phyloP scores from a whole-genome alignment of 2,113 vertebrate species.

The Chloropsis hardwickii region DNA sequence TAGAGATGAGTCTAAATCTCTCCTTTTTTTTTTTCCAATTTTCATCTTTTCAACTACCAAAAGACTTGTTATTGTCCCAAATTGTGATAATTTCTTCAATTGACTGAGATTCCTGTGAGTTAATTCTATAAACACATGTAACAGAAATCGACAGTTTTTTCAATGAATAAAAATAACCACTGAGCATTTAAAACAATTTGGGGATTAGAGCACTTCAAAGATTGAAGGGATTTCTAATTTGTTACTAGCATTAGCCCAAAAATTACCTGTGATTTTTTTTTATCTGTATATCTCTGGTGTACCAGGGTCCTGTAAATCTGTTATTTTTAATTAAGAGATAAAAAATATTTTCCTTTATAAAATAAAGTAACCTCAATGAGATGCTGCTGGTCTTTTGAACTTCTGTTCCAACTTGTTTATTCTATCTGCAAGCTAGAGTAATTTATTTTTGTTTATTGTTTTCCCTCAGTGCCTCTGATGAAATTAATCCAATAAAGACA shows the following conservation, averaged over 20 bases:
- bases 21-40: rapidly evolving
- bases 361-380: neutral
- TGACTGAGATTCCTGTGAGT: neutral
- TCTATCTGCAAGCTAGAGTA: neutral
- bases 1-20: neutral
- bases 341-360: neutral
- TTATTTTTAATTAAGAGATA: neutral
- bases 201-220: neutral
- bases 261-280: neutral
- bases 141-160: neutral
- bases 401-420: neutral
- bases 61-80: neutral
- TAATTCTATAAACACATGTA: neutral
- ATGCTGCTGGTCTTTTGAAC: neutral
- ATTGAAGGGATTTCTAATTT: neutral
- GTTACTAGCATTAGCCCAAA: neutral
- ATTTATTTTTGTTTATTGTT: neutral
- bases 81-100: neutral
- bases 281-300: neutral
- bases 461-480: neutral
- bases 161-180: neutral
- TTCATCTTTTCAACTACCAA: neutral
- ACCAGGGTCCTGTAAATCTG: rapidly evolving
- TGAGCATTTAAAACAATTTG: neutral
- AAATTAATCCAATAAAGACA: neutral